Base-by-base conservation (phyloP, 1,140 invertebrate species). In the Temnothorax nylanderi region DNA sequence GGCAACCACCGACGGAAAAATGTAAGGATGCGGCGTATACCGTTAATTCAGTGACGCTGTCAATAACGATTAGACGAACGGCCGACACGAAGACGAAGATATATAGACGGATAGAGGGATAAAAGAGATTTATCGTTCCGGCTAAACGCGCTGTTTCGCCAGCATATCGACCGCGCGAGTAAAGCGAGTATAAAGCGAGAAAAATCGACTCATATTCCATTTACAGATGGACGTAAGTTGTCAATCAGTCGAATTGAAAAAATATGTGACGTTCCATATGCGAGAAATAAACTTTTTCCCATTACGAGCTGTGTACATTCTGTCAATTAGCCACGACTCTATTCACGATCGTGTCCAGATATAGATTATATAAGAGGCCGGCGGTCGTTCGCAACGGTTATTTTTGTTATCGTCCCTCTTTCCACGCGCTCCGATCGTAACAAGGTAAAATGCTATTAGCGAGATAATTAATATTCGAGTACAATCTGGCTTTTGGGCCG, bases 21-120 rank as follows among this genome's bases (percentile, higher is more conserved):
- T 47, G 37, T 34, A 76, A 75, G 77, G 77, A 86, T 51, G 21
- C 58, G 54, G 26, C 65, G 64, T 90, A 64, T 90, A 90, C 89
- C 89, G 90, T 91, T 91, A 91, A 91, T 90, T 90, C 89, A 84
- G 77, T 78, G 89, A 85, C 78, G 89, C 56, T 91, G 89, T 88
- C 89, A 90, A 90, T 91, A 91, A 90, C 86, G 80, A 90, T 90
- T 87, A 76, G 77, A 87, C 34, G 86, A 56, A 37, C n/a, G 49
- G 18, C 49, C 60, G 58, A n/a, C n/a, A 51, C 11, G 65, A 67
- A 80, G 65, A 75, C 60, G 85, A 41, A 69, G 86, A 88, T 88
- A 62, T 65, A 74, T 71, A 87, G 86, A 89, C 77, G 69, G 54
- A 64, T 74, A 81, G 47, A 26, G 34, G 86, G 80, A 90, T 89